A percentile compares a stretch with the other conserved stretches of the same genome.
Evolutionary conservation across 23 tunicate species (phyloP).

Genomic region (Aplidium turbinatum): DNA sequence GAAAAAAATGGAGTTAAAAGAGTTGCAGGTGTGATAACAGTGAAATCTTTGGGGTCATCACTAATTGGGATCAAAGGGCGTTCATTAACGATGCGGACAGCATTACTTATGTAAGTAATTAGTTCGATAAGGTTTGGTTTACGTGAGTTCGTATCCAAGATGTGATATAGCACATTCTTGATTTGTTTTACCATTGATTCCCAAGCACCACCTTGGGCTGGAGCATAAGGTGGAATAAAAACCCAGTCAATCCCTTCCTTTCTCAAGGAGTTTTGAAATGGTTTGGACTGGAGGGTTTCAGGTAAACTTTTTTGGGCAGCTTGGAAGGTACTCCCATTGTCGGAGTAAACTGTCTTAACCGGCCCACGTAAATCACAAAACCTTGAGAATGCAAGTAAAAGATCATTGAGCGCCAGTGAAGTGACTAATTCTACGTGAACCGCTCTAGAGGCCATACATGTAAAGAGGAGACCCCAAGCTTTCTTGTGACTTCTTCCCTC

Average conservation of each 20-base stretch:
- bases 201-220: conserved; percentile 17
- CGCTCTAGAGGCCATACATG: background rate
- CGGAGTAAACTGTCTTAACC: conserved; percentile 12
- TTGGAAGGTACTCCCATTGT: conserved; percentile 5
- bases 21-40: conserved; percentile 10
- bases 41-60: conserved; percentile 22
- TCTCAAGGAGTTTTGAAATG: background rate
- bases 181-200: conserved; percentile 8
- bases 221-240: conserved; percentile 12
- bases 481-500: conserved; percentile 1
- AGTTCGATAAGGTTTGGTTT: conserved; percentile 6
- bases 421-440: conserved; percentile 21
- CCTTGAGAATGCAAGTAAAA: conserved; percentile 11
- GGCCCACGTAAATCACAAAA: background rate
- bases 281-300: background rate
- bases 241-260: conserved; percentile 6
- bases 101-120: background rate
- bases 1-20: conserved; percentile 3
- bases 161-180: conserved; percentile 2
- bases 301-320: background rate
- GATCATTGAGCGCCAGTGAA: background rate
- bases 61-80: conserved; percentile 22
- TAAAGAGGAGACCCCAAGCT: conserved; percentile 23
- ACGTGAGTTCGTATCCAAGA: background rate
- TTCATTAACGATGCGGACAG: conserved; percentile 28